Evolutionary conservation across 2,888 invertebrate genomes (phyloP), one percentile per base, ranked within the genome.

Genomic region (Sisyra nigra): DNA sequence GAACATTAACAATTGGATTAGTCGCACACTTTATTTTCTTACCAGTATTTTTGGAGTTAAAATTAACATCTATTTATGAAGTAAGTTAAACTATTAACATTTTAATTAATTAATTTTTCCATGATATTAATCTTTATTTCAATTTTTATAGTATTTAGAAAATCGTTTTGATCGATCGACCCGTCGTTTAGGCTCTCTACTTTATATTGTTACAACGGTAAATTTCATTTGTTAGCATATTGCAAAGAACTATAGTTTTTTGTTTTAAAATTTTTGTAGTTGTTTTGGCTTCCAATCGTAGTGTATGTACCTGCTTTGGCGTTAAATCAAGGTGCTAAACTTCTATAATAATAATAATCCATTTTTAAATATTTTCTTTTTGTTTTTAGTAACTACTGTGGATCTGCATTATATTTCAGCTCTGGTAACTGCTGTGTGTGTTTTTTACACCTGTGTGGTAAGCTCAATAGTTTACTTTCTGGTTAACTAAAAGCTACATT

Each of bases 401-500:
- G 76, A 81, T 52, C 73, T 87, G 31, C 84, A 87, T 59, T 65
- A 82, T 32, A 78, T 87, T 13, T 85, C 88, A 1, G 80, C 87
- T 2, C 73, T 84, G 33, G 83, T 88, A 2, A 87, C 87, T 57
- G 60, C 72, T 51, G 83, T 87, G 49, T 86, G 88, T 67, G 80
- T 85, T 55, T 84, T 89, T 58, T 89, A 89, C 55, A 88, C 86
- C 1, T 80, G 82, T 51, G 71, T 82, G 58, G 84, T 84, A 66
- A 72, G 77, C 69, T 5, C 24, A 24, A 24, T 5, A 24, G n/a
- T n/a, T n/a, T n/a, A n/a, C n/a, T n/a, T n/a, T n/a, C n/a, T n/a
- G n/a, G n/a, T n/a, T n/a, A n/a, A n/a, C n/a, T n/a, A n/a, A n/a
- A n/a, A n/a, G n/a, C n/a, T n/a, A n/a, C n/a, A n/a, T n/a, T n/a